Evolutionary conservation across 2,888 invertebrate species (phyloP).

Genomic region (Ctenicera cuprea): DNA sequence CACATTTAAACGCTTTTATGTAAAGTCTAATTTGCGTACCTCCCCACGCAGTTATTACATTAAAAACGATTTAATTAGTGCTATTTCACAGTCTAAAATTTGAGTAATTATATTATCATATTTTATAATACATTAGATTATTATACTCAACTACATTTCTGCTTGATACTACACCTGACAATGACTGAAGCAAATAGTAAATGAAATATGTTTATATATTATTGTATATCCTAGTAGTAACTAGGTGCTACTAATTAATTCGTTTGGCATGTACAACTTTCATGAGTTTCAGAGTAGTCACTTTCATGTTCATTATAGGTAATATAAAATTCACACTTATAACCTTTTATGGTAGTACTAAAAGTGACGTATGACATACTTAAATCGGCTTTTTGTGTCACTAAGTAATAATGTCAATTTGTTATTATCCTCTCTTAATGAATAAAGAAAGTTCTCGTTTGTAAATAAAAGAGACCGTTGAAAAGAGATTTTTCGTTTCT

Average conservation of each 20-base stretch:
- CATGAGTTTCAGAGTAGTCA: too few relatives aligned
- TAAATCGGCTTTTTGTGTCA: constrained; percentile 1
- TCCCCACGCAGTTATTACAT: too few relatives aligned
- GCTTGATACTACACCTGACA: neutral
- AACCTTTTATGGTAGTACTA: constrained; percentile 2
- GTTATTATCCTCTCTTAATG: neutral
- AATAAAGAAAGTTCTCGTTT: neutral
- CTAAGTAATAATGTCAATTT: neutral
- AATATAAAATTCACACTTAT: neutral
- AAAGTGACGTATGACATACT: constrained; percentile 9
- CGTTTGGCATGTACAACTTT: too few relatives aligned
- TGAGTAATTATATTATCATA: too few relatives aligned
- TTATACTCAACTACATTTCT: too few relatives aligned
- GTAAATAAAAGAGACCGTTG: neutral
- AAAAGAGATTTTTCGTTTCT: too few relatives aligned
- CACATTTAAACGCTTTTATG: constrained; percentile 6
- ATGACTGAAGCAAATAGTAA: neutral
- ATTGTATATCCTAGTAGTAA: too few relatives aligned
- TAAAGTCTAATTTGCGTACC: neutral
- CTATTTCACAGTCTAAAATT: too few relatives aligned
- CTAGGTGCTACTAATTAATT: too few relatives aligned
- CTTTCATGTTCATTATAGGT: too few relatives aligned
- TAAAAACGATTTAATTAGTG: too few relatives aligned
- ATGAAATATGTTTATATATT: neutral
- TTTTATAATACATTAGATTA: too few relatives aligned